Evolutionary conservation across 2,797 vertebrate genomes (phyloP).

Genomic region (Liparis tanakae): DNA sequence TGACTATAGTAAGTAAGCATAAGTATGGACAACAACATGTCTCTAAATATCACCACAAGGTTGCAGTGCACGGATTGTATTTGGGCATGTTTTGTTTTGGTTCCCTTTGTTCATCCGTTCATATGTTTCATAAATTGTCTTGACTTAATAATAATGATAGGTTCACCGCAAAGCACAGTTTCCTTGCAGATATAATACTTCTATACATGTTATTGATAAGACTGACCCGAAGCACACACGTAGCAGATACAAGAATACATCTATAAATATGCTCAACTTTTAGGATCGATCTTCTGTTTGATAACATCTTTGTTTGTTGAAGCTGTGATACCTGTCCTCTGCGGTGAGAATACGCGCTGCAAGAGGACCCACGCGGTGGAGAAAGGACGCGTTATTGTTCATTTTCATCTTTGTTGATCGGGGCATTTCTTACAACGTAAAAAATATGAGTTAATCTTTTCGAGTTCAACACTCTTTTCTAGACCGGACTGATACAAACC

Average conservation of each 20-base stretch:
- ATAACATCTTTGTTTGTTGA: not conserved
- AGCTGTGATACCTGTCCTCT: not conserved
- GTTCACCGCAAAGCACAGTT: slow-evolving; percentile 39
- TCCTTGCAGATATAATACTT: slow-evolving; percentile 39
- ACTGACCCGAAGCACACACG: not conserved
- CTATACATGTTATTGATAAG: slow-evolving; percentile 13
- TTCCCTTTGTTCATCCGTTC: not conserved
- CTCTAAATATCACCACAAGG: slow-evolving; percentile 4
- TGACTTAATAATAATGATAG: slow-evolving; percentile 20
- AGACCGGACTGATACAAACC: not conserved
- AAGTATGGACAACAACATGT: not conserved
- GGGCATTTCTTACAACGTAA: slow-evolving; percentile 31
- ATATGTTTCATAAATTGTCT: slow-evolving; percentile 10
- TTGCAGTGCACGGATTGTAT: slow-evolving; percentile 12
- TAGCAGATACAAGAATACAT: slow-evolving; percentile 25
- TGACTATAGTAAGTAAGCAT: not conserved
- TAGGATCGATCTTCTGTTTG: not conserved
- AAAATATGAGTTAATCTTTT: slow-evolving; percentile 37
- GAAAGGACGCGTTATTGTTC: slow-evolving; percentile 49
- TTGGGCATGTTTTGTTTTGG: slow-evolving; percentile 24
- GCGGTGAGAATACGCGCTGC: slow-evolving; percentile 12
- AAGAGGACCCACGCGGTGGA: slow-evolving; percentile 17
- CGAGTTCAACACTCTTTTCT: slow-evolving; percentile 18
- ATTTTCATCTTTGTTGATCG: slow-evolving; percentile 51
- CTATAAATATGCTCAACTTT: slow-evolving; percentile 15